Conservation (phyloP, 1,140 invertebrate species). For the Reticulitermes speratus region DNA sequence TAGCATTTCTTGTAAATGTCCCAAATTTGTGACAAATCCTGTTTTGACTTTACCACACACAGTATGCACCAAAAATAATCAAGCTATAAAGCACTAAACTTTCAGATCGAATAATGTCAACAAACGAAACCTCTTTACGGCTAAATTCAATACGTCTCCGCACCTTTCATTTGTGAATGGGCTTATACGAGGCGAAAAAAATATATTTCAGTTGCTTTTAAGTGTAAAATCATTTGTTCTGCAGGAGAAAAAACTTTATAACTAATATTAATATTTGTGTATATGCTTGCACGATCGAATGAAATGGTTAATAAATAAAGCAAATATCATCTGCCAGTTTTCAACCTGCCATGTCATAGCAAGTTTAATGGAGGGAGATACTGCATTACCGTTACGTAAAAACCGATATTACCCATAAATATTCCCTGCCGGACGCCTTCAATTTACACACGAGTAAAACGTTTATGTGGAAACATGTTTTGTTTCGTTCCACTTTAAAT, state of each 20-base stretch:
- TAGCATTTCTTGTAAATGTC: no score
- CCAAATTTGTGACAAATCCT: no score
- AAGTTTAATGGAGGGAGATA: background rate
- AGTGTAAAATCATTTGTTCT: no score
- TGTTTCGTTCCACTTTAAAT: background rate
- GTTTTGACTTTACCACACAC: no score
- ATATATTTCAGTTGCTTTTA: no score
- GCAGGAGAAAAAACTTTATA: background rate
- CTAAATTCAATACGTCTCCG: no score
- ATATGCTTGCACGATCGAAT: background rate
- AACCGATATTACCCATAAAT: background rate
- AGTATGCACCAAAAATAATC: no score
- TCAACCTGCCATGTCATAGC: background rate
- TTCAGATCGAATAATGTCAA: no score
- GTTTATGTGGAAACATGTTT: background rate
- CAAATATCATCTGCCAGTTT: background rate
- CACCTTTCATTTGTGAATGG: no score
- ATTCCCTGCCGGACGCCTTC: background rate
- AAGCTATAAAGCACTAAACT: no score
- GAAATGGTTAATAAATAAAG: background rate
- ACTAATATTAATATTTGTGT: background rate
- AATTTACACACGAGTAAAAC: background rate
- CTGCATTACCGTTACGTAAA: background rate
- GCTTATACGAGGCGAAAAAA: no score
- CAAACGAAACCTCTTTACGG: no score